Conservation (phyloP, 2,888 invertebrate genomes). For the Ophion ellenae region DNA sequence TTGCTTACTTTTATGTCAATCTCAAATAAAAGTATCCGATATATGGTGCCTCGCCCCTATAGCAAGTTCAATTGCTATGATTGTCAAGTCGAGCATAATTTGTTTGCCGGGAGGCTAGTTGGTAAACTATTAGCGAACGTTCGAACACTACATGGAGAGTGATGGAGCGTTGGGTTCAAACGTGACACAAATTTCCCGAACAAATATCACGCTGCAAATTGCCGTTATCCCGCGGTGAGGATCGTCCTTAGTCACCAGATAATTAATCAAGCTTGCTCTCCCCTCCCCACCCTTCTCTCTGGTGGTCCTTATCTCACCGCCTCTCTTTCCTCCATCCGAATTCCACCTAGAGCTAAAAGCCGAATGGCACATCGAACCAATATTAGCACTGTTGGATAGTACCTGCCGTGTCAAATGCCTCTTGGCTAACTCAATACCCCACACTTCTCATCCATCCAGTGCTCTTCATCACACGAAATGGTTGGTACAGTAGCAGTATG, state of each 20-base stretch:
- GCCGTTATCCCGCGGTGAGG: conserved; percentile 64
- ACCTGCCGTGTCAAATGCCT: conserved; percentile 49
- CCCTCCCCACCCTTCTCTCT: conserved; percentile 18
- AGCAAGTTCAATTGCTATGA: not conserved
- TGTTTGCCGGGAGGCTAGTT: not conserved
- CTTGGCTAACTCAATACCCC: conserved; percentile 32
- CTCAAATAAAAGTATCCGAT: too few species aligned
- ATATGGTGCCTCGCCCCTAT: too few species aligned
- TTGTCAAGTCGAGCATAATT: not conserved
- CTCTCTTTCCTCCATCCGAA: conserved; percentile 7
- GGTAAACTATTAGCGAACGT: conserved; percentile 55
- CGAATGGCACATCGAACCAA: conserved; percentile 53
- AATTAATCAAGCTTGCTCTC: conserved; percentile 67
- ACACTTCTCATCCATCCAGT: conserved; percentile 16
- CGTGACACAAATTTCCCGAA: conserved; percentile 64
- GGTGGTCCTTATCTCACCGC: not conserved
- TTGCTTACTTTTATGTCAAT: too few species aligned
- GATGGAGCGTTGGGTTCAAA: conserved; percentile 56
- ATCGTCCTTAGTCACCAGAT: conserved; percentile 60
- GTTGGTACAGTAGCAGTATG: too few species aligned
- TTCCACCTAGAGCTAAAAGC: conserved; percentile 33
- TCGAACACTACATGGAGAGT: conserved; percentile 56
- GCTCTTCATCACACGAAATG: not conserved
- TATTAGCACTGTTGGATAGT: conserved; percentile 52
- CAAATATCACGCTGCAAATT: conserved; percentile 70